Evolutionary conservation across 1,140 invertebrate genomes (phyloP), one percentile per base, ranked within the genome.

Genomic region (Saccostrea glomerata): DNA sequence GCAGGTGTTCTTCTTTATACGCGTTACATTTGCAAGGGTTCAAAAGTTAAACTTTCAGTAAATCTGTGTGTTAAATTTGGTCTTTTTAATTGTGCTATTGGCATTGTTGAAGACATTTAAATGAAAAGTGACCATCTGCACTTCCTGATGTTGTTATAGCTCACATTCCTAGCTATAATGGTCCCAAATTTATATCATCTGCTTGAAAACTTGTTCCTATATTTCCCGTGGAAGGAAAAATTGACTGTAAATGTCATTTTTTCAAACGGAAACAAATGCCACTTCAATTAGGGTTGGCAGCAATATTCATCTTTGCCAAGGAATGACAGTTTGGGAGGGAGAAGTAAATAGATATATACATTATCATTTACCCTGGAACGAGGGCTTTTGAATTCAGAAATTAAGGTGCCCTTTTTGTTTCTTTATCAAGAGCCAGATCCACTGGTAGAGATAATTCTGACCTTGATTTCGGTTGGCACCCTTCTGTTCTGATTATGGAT

Each of bases 401-500:
- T 88, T 87, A 90, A 36, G 89, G 90, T n/a, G 91, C 90, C n/a
- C 60, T 91, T 3, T 91, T 91, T 91, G 90, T 92, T 30, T 88
- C 91, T 23, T 25, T 91, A 0, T 90, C 90, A 0, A 58, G 89
- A 70, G 91, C 90, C 66, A 92, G 91, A 87, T 36, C 89, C 25
- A 83, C 90, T 82, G 91, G 90, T 11, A 23, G 36, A 25, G 15
- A 17, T 9, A 47, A 13, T 12, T 73, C 70, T 77, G 11, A 63
- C 15, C 88, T 87, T 23, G 90, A 92, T 23, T 91, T 92, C 89
- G 90, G 89, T 6, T 92, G 90, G 87, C 82, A 92, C 86, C 86
- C 89, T 40, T 30, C 30, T 47, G 82, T 91, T 47, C 56, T 91
- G 30, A 90, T 91, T 87, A 25, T 89, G 55, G 90, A 90, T 55